These are phyloP conservation scores for Lampris incognitus DNA, from an alignment of 2,113 vertebrate species.

Conservation along the genomic window DNA sequence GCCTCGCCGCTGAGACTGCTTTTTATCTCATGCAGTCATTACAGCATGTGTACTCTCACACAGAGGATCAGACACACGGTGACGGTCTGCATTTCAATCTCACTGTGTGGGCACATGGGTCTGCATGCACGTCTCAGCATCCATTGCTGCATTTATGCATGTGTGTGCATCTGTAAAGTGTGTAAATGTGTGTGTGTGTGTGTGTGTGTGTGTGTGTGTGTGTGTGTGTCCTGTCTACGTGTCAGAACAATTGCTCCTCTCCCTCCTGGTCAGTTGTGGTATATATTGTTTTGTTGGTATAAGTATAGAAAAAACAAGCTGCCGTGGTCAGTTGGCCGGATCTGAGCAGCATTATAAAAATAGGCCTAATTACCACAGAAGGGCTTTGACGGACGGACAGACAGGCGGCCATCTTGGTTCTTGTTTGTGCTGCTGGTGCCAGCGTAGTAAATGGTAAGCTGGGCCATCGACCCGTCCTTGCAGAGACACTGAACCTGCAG, in stretches of 20 bases:
- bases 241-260: conserved; percentile 10
- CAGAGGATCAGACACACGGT: too few relatives aligned
- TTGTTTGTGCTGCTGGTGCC: conserved; percentile 47
- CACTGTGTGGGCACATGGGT: too few relatives aligned
- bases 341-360: conserved; percentile 32
- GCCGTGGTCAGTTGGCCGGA: conserved; percentile 17
- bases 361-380: conserved; percentile 47
- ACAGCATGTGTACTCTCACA: too few relatives aligned
- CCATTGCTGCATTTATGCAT: neutral
- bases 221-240: neutral
- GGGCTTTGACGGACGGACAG: conserved; percentile 33
- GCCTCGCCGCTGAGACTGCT: too few relatives aligned
- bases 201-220: neutral
- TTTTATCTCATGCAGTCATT: too few relatives aligned
- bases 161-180: neutral
- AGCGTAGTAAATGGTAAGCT: conserved; percentile 53
- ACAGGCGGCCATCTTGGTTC: conserved; percentile 51
- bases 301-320: conserved; percentile 22
- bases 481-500: conserved; percentile 9
- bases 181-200: neutral
- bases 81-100: too few relatives aligned
- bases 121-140: too few relatives aligned
- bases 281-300: conserved; percentile 24
- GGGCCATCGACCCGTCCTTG: conserved; percentile 38
- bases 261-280: neutral